Percentiles rank a stretch among this genome's conserved stretches.
Evolutionary conservation across 2,888 invertebrate species (phyloP).

Genomic region (Macaria liturata): DNA sequence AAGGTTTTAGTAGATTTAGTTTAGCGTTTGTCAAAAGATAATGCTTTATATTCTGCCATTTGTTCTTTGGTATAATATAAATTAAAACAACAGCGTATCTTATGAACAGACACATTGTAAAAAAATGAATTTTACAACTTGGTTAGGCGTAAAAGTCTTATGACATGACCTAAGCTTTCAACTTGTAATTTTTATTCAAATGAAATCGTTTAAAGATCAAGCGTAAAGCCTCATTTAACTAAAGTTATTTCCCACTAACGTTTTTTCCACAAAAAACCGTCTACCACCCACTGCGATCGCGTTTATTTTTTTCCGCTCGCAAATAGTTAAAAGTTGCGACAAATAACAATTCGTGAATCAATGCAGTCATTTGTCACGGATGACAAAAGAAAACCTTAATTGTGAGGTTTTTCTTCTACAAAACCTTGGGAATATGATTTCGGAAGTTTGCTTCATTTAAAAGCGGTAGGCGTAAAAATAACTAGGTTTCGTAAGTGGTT

Average conservation of each 20-base stretch:
- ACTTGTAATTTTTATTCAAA: too few relatives aligned
- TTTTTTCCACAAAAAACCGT: slow-evolving; percentile 3
- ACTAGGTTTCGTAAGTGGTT: slow-evolving; percentile 6
- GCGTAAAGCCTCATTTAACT: too few relatives aligned
- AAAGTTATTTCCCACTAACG: slow-evolving; percentile 5
- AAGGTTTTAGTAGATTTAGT: too few relatives aligned
- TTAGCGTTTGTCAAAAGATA: too few relatives aligned
- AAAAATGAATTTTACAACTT: too few relatives aligned
- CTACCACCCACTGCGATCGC: slow-evolving; percentile 12
- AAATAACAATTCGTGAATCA: slow-evolving; percentile 4
- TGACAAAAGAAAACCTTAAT: slow-evolving; percentile 29
- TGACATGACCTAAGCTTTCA: too few relatives aligned
- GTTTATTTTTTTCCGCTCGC: neutral
- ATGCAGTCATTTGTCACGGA: slow-evolving; percentile 26
- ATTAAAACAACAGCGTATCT: too few relatives aligned
- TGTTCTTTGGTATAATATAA: too few relatives aligned
- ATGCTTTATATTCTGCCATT: too few relatives aligned
- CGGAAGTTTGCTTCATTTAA: slow-evolving; percentile 29
- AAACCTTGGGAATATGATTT: slow-evolving; percentile 27
- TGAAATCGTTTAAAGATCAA: too few relatives aligned
- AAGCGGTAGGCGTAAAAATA: slow-evolving; percentile 20
- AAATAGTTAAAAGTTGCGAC: slow-evolving; percentile 15
- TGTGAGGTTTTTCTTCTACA: slow-evolving; percentile 15
- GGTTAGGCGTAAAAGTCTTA: too few relatives aligned
- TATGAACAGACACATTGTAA: too few relatives aligned